Evolutionary conservation across 2,797 vertebrate genomes (phyloP), one percentile per base, ranked within the genome.

Genomic region (Selene dorsalis): DNA sequence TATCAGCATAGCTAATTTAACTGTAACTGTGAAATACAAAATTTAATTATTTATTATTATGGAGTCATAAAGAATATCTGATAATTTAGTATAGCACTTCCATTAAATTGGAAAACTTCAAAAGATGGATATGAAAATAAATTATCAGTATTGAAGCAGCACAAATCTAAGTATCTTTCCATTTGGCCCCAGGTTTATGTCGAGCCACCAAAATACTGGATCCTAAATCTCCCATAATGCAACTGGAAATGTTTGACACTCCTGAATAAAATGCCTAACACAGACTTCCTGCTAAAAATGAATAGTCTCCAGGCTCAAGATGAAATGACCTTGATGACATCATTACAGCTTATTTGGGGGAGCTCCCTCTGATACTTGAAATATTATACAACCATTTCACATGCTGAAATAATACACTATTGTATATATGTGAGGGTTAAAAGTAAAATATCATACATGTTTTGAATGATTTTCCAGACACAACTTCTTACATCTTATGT

Each of bases 361-460:
- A 30, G 24, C 18, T 35, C 45, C 63, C 63, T 53, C 48, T 32
- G 39, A 38, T n/a, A 35, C 22, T 50, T 28, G 59, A 38, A 71
- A 61, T 5, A 61, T 60, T 17, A 60, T 41, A 4, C 24, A 52
- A 28, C 9, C 9, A 13, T 50, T 52, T 52, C n/a, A 22, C 48
- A 52, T 10, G n/a, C 48, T 14, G 73, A 5, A 61, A 7, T 7
- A 43, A 28, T 63, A 38, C 17, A 39, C 6, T 28, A 30, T 3
- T 5, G 30, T 30, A 30, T 30, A 35, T 35, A 35, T 35, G 32
- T 35, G 6, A 8, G 32, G 32, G 8, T 6, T 8, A 35, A 35
- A 64, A 39, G 47, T 14, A 39, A 8, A 59, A 24, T 16, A 24
- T 43, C 4, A 18, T 28, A 26, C 24, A 52, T 24, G 11, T 38